Evolutionary conservation across 2,113 vertebrate species (phyloP), one percentile per base, ranked within the genome.

Genomic region (Chaenogobius annularis): DNA sequence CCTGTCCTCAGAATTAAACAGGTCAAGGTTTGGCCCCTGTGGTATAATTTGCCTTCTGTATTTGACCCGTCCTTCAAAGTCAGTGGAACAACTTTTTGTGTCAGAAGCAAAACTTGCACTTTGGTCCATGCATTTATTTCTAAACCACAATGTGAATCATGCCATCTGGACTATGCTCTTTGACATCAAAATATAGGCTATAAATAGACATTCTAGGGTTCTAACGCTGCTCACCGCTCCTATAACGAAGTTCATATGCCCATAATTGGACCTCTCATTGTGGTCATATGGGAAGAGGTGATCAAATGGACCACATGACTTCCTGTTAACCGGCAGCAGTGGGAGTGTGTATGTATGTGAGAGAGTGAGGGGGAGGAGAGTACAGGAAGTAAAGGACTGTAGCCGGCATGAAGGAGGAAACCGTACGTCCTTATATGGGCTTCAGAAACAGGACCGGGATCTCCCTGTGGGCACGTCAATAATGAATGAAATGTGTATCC

Each of bases 351-450:
- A 17, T 73, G 56, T 70, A 58, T 71, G 62, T 47, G 66, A 67
- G 69, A 23, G 48, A 10, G 50, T 47, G 52, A 71, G 44, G 59
- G 10, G 35, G 40, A 46, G 26, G 71, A 31, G 8, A 54, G 61
- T 80, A 80, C 78, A 86, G 86, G 85, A 88, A 86, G 64, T 26
- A 10, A 74, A 81, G 82, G 37, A 72, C 46, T 40, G 37, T 85
- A 84, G 72, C 11, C 8, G 75, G 80, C 65, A 80, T 40, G 69
- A 66, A 79, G 74, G 62, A 83, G 78, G 86, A 90, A 86, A 70
- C 78, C 50, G 50, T n/a, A n/a, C 88, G 85, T 69, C 92, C 91
- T 91, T 92, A 92, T 92, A 90, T 88, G 89, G 54, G 19, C 75
- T 85, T 83, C 69, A 78, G 68, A 74, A 35, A 61, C 86, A 81